phyloP scores from a whole-genome alignment of 2,113 vertebrate species.

The Orcinus orca region DNA sequence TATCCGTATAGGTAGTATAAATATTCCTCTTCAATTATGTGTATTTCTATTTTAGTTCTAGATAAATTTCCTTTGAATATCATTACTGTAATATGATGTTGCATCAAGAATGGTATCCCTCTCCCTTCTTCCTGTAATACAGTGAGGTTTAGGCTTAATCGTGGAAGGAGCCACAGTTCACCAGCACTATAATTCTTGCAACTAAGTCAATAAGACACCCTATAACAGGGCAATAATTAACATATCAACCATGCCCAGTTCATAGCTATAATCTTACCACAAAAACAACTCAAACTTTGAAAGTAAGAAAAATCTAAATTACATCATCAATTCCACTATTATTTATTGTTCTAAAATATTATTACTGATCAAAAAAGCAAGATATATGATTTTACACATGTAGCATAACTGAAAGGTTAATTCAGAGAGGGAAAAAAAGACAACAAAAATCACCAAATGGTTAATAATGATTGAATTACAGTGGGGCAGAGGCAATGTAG shows the following conservation, averaged over 20 bases:
- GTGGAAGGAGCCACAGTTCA: background rate
- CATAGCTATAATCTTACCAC: background rate
- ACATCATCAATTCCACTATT: background rate
- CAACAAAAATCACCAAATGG: background rate
- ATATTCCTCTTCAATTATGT: background rate
- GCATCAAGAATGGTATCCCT: background rate
- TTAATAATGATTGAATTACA: background rate
- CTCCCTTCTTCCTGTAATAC: background rate
- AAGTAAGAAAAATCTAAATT: conserved; percentile 17
- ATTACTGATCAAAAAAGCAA: conserved; percentile 21
- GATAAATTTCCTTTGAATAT: conserved; percentile 14
- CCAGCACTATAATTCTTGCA: background rate
- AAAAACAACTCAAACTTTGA: conserved; percentile 33
- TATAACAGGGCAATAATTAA: background rate
- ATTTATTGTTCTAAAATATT: background rate
- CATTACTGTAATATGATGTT: background rate
- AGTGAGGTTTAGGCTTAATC: background rate
- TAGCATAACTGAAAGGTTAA: background rate
- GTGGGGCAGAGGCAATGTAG: background rate
- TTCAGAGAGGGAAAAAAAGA: background rate
- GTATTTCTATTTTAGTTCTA: background rate
- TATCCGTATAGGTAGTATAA: background rate
- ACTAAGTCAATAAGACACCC: background rate
- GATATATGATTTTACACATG: background rate
- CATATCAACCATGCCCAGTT: background rate